These are phyloP conservation scores for Rhamnusium bicolor DNA, from an alignment of 2,888 invertebrate species.

Conservation along the genomic window DNA sequence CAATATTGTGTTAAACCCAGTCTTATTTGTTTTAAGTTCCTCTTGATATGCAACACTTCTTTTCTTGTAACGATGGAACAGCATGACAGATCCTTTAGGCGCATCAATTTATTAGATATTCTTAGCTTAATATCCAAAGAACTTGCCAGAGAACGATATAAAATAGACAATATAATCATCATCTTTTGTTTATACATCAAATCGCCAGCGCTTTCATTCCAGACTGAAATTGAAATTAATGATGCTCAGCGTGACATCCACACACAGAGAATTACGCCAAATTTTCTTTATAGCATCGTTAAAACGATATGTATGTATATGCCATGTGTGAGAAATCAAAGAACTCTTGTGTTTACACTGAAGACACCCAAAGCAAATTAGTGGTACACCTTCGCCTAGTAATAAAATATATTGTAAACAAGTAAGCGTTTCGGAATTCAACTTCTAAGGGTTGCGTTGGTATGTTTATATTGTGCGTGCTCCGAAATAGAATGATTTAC, in stretches of 20 bases:
- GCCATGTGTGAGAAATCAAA: conserved; percentile 10
- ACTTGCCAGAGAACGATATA: too few species aligned
- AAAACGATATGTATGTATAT: neutral
- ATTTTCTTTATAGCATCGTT: conserved; percentile 3
- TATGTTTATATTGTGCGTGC: conserved; percentile 10
- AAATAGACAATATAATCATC: too few species aligned
- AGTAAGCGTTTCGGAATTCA: neutral
- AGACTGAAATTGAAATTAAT: neutral
- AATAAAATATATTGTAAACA: conserved; percentile 27
- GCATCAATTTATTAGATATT: too few species aligned
- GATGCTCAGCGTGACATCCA: neutral
- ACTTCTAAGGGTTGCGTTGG: conserved; percentile 9
- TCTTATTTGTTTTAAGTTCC: too few species aligned
- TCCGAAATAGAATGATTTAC: neutral
- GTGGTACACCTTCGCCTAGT: conserved; percentile 13
- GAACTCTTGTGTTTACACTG: conserved; percentile 9
- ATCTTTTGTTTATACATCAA: too few species aligned
- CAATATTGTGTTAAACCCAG: too few species aligned
- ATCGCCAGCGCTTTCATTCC: too few species aligned
- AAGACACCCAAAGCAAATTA: conserved; percentile 3
- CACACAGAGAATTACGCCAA: neutral
- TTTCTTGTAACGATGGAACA: too few species aligned
- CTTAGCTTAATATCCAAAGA: too few species aligned
- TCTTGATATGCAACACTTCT: too few species aligned
- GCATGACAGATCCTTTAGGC: too few species aligned